These are phyloP conservation scores for Halocynthia roretzi DNA, from an alignment of 23 tunicate species.

Conservation along the genomic window DNA sequence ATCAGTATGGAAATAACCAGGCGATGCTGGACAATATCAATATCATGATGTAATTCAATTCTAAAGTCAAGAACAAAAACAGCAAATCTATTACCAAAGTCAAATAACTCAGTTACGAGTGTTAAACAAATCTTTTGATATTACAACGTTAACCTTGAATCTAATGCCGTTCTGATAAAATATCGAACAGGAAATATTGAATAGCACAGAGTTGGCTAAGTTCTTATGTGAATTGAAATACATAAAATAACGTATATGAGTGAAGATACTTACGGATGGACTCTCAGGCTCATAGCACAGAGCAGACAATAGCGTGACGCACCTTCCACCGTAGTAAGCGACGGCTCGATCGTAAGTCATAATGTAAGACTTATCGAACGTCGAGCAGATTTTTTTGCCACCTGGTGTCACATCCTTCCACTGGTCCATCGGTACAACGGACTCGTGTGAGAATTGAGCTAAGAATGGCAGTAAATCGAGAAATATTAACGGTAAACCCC, in stretches of 20 bases:
- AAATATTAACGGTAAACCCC: no score
- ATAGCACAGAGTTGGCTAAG: neutral
- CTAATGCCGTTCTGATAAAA: no score
- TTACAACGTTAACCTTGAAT: no score
- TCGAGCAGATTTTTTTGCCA: neutral
- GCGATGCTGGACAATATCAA: no score
- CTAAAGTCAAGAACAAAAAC: no score
- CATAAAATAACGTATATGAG: neutral
- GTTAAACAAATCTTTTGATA: no score
- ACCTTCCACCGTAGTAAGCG: neutral
- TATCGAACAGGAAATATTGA: no score
- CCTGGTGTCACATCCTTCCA: neutral
- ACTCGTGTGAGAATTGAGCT: neutral
- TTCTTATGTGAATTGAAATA: neutral
- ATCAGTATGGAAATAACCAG: no score
- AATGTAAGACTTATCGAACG: neutral
- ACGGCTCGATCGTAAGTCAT: neutral
- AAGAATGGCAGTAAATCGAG: neutral
- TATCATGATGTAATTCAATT: no score
- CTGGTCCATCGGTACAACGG: neutral
- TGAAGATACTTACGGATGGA: slow-evolving; percentile 1
- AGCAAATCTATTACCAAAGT: no score
- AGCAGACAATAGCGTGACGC: neutral
- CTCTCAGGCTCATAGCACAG: neutral
- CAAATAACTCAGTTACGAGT: no score